Conservation (phyloP, 2,113 vertebrate genomes). For the Myocastor coypus region DNA sequence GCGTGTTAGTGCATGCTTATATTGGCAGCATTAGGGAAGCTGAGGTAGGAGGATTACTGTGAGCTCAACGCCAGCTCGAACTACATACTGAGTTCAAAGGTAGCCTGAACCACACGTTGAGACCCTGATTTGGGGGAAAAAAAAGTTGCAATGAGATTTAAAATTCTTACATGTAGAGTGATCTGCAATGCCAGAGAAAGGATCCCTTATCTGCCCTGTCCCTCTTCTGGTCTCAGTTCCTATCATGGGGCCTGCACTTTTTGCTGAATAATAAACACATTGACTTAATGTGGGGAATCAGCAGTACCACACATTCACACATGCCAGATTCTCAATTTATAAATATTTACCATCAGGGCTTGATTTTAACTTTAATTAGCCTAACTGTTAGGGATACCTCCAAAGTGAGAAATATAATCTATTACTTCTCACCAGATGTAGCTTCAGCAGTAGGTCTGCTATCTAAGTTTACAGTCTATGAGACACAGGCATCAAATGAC, state of each 20-base stretch:
- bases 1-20: not conserved
- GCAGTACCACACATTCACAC: slow-evolving; percentile 77
- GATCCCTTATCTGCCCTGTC: not conserved
- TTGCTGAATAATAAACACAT: slow-evolving; percentile 2
- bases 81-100: not conserved
- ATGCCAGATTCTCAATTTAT: slow-evolving; percentile 85
- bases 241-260: not conserved
- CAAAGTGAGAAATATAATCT: slow-evolving; percentile 86
- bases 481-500: slow-evolving; percentile 60
- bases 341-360: slow-evolving; percentile 89
- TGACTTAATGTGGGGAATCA: slow-evolving; percentile 69
- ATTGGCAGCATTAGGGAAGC: not conserved
- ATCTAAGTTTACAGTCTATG: slow-evolving; percentile 77
- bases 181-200: not conserved
- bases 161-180: not conserved
- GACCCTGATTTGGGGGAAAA: not conserved
- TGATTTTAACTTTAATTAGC: slow-evolving; percentile 89
- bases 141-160: not conserved
- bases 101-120: not conserved
- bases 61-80: not conserved
- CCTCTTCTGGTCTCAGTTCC: not conserved
- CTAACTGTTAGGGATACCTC: slow-evolving; percentile 89
- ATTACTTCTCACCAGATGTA: slow-evolving; percentile 85
- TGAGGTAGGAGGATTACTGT: not conserved
- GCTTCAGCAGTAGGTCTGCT: slow-evolving; percentile 81